A percentile compares a stretch with the other conserved stretches of the same genome.
phyloP scores from a whole-genome alignment of 2,113 vertebrate genomes.

The Oryctolagus cuniculus region mOryCun1.1 NC_091432.1:146386001-146386500 shows the following conservation, averaged over 20 bases:
- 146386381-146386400: conserved; percentile 68
- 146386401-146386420: conserved; percentile 62
- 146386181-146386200: conserved; percentile 61
- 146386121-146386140: conserved; percentile 43
- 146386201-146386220: conserved; percentile 29
- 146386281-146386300: conserved; percentile 59
- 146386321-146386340: conserved; percentile 59
- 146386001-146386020: background rate
- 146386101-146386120: background rate
- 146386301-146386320: conserved; percentile 10
- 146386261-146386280: conserved; percentile 44
- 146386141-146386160: conserved; percentile 35
- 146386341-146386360: conserved; percentile 62
- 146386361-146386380: conserved; percentile 54
- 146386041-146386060: conserved; percentile 14
- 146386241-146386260: background rate
- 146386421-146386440: conserved; percentile 36
- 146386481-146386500: background rate
- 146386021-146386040: background rate
- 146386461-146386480: conserved; percentile 27
- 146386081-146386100: background rate
- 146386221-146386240: background rate
- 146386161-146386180: conserved; percentile 22
- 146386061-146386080: conserved; percentile 57
- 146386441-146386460: conserved; percentile 16